Evolutionary conservation across 2,113 vertebrate species (phyloP).

Genomic region (Microcebus tavaratra): DNA sequence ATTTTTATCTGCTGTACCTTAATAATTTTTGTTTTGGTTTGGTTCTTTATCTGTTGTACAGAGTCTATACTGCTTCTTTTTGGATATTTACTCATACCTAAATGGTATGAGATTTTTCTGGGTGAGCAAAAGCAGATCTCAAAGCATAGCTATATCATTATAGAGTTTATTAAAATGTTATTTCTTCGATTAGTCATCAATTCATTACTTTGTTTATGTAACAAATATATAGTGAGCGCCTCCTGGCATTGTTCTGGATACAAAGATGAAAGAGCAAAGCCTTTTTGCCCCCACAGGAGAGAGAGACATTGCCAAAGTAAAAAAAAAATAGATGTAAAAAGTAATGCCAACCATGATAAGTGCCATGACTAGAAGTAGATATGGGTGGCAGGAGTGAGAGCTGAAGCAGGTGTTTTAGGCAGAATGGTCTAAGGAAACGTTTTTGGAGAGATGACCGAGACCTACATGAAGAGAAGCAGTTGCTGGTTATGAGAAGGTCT

Average conservation of each 20-base stretch:
- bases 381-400: background rate
- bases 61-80: background rate
- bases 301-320: background rate
- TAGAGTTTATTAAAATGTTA: background rate
- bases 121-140: background rate
- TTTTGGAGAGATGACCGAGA: background rate
- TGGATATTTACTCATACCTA: background rate
- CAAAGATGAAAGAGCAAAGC: background rate
- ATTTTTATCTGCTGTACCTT: background rate
- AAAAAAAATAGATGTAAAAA: background rate
- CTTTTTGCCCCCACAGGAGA: background rate
- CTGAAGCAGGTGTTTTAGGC: background rate
- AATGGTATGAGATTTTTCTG: background rate
- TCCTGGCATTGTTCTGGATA: background rate
- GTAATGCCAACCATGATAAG: background rate
- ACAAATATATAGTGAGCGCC: background rate
- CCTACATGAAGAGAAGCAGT: background rate
- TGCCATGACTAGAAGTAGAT: background rate
- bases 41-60: background rate
- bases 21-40: background rate
- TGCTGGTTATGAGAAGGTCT: background rate
- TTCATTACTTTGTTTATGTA: background rate
- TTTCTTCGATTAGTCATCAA: background rate
- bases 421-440: background rate
- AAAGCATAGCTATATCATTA: background rate